A percentile compares a stretch with the other conserved stretches of the same genome.
Evolutionary conservation across 2,113 vertebrate genomes (phyloP).

Genomic region (Choloepus hoffmanni): DNA sequence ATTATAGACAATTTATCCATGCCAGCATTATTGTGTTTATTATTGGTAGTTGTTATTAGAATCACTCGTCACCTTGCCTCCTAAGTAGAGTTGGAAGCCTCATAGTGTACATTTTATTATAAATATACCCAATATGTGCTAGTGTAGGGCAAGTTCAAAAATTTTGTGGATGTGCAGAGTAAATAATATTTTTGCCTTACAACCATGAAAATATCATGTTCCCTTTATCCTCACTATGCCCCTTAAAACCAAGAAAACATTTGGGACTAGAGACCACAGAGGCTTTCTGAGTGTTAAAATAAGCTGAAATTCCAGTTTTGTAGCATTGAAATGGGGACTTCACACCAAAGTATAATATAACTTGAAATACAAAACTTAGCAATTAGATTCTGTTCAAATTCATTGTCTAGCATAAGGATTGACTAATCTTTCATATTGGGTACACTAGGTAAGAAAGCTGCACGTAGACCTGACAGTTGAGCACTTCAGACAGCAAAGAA

Average conservation of each 20-base stretch:
- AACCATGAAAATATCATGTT: not conserved
- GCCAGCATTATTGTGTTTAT: not conserved
- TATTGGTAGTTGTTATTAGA: not conserved
- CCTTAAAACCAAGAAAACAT: constrained; percentile 59
- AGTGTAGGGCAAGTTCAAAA: not conserved
- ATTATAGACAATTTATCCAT: not conserved
- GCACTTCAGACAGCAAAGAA: not conserved
- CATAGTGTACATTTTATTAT: not conserved
- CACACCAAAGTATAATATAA: not conserved
- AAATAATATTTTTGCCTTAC: not conserved
- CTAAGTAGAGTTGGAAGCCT: not conserved
- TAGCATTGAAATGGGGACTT: constrained; percentile 39
- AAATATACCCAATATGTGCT: not conserved
- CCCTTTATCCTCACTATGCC: not conserved
- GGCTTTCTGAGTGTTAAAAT: not conserved
- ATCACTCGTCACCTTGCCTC: not conserved
- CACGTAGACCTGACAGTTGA: not conserved
- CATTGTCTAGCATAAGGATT: not conserved
- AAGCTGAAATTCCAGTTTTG: constrained; percentile 28
- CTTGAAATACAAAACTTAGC: constrained; percentile 21
- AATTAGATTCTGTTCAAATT: constrained; percentile 29
- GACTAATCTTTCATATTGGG: not conserved
- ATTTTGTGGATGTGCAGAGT: not conserved
- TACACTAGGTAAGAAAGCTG: not conserved
- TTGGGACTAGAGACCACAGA: not conserved